Evolutionary conservation across 2,797 vertebrate species (phyloP), one percentile per base, ranked within the genome.

Genomic region (Buceros bicornis): DNA sequence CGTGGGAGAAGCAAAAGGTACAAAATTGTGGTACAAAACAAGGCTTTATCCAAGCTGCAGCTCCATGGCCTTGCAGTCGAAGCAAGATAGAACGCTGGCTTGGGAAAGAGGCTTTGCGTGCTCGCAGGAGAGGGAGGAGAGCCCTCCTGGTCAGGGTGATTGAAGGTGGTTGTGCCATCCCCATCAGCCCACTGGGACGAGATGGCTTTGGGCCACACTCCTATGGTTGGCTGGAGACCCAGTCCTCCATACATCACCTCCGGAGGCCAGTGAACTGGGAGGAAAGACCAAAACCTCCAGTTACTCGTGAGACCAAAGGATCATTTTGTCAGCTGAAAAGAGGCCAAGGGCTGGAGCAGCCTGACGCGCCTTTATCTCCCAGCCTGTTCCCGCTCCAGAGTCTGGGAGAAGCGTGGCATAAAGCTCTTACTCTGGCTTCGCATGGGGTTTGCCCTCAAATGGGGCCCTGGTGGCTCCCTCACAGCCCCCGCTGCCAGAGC

Each of bases 301-400:
- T 67, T 57, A 69, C 24, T 76, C 15, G 0, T 42, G 40, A 74
- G 16, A 69, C 47, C 54, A 33, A 86, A 69, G n/a, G 62, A 51
- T 61, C 21, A 1, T 81, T 74, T 78, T n/a, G n/a, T 43, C 50
- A 74, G 20, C 43, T 86, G 45, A 43, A 77, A 86, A 94, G 37
- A n/a, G 25, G 28, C 11, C 1, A 2, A 53, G 16, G 33, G 45
- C 71, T 66, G 24, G 19, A 93, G 76, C 54, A 76, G 42, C 14
- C 47, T 48, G 48, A 40, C 31, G n/a, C 6, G 2, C 22, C 37
- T 42, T 87, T 65, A 81, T 58, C 21, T 22, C 17, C 51, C 37
- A 77, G 28, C 10, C 16, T 0, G 1, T 66, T 83, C 22, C 40
- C 1, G 1, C 18, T 76, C 42, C 2, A 5, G 29, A 47, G 20